These are phyloP conservation scores for Cephus nigrinus DNA, from an alignment of 2,888 invertebrate genomes.

Conservation along the genomic window DNA sequence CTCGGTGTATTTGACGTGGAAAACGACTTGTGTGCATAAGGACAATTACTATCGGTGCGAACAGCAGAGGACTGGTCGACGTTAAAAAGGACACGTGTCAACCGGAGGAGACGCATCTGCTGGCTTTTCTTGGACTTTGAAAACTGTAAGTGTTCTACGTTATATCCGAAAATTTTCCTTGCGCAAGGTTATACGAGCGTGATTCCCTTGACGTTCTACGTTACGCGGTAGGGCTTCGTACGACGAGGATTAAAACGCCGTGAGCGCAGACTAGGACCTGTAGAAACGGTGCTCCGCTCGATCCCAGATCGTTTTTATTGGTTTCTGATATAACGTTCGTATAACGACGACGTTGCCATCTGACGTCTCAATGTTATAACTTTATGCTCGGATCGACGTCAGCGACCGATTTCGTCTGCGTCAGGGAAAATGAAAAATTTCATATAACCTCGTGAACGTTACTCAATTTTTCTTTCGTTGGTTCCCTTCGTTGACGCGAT, in stretches of 20 bases:
- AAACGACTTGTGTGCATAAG: neutral
- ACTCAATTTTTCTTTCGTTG: neutral
- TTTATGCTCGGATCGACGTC: neutral
- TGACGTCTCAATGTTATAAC: neutral
- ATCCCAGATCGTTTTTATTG: neutral
- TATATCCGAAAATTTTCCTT: neutral
- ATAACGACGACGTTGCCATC: neutral
- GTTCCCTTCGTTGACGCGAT: neutral
- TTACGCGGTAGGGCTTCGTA: conserved; percentile 2
- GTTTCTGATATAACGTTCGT: neutral
- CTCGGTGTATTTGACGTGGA: neutral
- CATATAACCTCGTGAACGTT: neutral
- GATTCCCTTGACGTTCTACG: neutral
- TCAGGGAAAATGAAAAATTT: neutral
- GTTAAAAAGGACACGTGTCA: neutral
- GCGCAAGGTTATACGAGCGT: neutral
- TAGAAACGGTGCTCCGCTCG: neutral
- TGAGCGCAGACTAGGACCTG: neutral
- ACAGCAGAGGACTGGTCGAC: neutral
- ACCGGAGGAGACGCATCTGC: neutral
- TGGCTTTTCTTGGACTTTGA: neutral
- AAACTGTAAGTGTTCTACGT: neutral
- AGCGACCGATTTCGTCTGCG: neutral
- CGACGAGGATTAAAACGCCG: neutral
- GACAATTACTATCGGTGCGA: neutral